Evolutionary conservation across 1,140 invertebrate genomes (phyloP), one percentile per base, ranked within the genome.

Genomic region (Zaprionus ornatus): DNA sequence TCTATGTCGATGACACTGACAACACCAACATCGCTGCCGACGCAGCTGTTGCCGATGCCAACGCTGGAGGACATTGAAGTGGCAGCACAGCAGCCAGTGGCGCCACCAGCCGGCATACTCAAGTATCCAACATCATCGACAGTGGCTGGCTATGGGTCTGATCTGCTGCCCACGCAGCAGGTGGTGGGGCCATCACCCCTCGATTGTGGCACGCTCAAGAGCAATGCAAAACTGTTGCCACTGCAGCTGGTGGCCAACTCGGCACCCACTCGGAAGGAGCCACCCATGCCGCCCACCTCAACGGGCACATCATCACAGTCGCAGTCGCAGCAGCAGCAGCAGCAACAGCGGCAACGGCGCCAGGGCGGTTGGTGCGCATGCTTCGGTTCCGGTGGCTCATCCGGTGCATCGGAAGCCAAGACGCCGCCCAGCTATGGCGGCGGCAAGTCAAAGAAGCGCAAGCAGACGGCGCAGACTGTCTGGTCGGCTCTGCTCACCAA

Each of bases 401-500:
- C 54, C 7, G 68, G 35, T 29, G 23, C 62, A n/a, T 19, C 64
- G 1, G 80, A 82, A 62, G 82, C 59, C 27, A 88, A 88, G 21
- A 64, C 77, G 12, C 85, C 85, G 27, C 84, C 83, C 5, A 72
- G 75, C 60, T 90, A 88, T 48, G 82, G 76, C 57, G 91, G 84
- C 77, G 91, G 84, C 77, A 80, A 92, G 19, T 81, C 74, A 62
- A 93, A 86, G 59, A 90, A 84, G n/a, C 79, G 90, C 45, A 91
- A 92, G 55, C 81, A 77, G 50, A 82, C 80, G 32, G 56, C 80
- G 1, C 87, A 90, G 63, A 92, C 90, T 6, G 80, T 92, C n/a
- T 92, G 91, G 91, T 91, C 96, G 13, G 95, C 96, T 13, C 94
- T 97, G 65, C 94, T 97, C 73, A 98, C 97, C 7, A 98, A 98